phyloP scores from a whole-genome alignment of 1,140 invertebrate genomes.

The Hetaerina americana region DNA sequence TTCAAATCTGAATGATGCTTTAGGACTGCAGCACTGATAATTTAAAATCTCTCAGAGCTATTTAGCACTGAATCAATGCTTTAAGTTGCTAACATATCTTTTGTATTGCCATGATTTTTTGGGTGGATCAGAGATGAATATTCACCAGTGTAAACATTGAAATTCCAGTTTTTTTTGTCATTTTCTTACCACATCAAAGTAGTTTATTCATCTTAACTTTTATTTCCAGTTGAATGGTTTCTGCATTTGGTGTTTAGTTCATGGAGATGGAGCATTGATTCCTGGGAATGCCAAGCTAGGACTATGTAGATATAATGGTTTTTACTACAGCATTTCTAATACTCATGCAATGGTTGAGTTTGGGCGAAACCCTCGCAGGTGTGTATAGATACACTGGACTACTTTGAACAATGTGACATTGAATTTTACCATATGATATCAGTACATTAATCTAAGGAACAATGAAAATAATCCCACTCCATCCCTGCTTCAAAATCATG shows the following conservation, averaged over 20 bases:
- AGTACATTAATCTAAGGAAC: too few relatives aligned
- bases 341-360: constrained; percentile 39
- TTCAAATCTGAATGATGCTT: too few relatives aligned
- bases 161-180: neutral
- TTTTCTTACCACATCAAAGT: neutral
- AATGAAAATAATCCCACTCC: too few relatives aligned
- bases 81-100: neutral
- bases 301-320: constrained; percentile 34
- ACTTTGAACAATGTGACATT: too few relatives aligned
- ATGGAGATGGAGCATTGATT: constrained; percentile 42
- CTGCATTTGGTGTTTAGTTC: constrained; percentile 42
- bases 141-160: neutral
- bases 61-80: neutral
- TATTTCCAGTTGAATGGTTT: constrained; percentile 50
- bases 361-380: constrained; percentile 42
- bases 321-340: constrained; percentile 43
- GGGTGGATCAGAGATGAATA: neutral
- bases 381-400: too few relatives aligned
- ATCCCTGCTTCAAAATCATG: too few relatives aligned
- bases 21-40: neutral
- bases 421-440: too few relatives aligned
- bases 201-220: neutral
- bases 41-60: neutral
- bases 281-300: constrained; percentile 51
- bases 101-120: neutral